Percentiles rank a stretch among this genome's conserved stretches.
These are phyloP conservation scores for Nautilus pompilius DNA, from an alignment of 1,140 invertebrate genomes.

Conservation along the genomic window DNA sequence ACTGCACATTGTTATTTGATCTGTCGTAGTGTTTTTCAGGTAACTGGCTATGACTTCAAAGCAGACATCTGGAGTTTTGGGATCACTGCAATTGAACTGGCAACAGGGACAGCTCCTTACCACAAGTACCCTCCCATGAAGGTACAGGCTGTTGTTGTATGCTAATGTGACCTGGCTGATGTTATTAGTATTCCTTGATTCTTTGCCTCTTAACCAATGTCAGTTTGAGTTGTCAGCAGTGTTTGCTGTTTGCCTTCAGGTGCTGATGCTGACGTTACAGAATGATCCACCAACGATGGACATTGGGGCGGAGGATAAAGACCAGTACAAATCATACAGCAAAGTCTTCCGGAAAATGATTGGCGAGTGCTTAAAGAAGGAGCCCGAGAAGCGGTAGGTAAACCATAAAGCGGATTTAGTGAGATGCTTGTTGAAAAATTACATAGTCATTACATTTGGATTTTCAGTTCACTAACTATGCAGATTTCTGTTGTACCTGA, in stretches of 20 bases:
- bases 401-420: too few species aligned
- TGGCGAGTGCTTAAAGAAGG: slow-evolving; percentile 51
- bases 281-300: slow-evolving; percentile 97
- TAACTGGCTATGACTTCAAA: slow-evolving; percentile 98
- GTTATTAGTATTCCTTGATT: background rate
- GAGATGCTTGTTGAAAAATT: too few species aligned
- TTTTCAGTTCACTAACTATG: too few species aligned
- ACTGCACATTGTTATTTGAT: too few species aligned
- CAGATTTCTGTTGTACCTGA: too few species aligned
- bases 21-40: slow-evolving; percentile 54
- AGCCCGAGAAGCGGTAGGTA: slow-evolving; percentile 51
- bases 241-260: slow-evolving; percentile 47
- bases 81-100: slow-evolving; percentile 98
- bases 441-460: too few species aligned
- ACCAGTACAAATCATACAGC: slow-evolving; percentile 94
- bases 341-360: slow-evolving; percentile 80
- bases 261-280: slow-evolving; percentile 94
- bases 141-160: slow-evolving; percentile 57
- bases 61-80: slow-evolving; percentile 99
- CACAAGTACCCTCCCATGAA: slow-evolving; percentile 99
- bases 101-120: slow-evolving; percentile 96
- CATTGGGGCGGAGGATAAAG: slow-evolving; percentile 91
- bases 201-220: background rate
- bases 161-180: background rate
- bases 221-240: too few species aligned